phyloP scores from a whole-genome alignment of 2,888 invertebrate genomes.

The Drosophila putrida region DNA sequence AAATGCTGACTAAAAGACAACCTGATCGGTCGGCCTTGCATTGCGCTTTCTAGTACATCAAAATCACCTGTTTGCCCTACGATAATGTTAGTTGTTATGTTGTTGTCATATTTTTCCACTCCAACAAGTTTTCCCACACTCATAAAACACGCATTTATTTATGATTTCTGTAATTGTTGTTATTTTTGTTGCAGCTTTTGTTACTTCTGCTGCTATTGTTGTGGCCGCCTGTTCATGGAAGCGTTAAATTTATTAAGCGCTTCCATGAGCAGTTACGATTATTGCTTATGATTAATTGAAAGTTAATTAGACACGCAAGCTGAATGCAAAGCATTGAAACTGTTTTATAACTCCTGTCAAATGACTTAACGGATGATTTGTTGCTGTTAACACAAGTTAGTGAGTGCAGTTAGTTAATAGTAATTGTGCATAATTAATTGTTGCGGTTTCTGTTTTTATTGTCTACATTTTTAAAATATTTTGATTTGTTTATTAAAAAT shows the following conservation, averaged over 20 bases:
- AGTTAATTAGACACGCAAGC: conserved; percentile 68
- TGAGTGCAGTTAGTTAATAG: conserved; percentile 43
- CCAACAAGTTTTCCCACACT: conserved; percentile 74
- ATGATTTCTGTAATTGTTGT: conserved; percentile 53
- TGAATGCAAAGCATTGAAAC: conserved; percentile 34
- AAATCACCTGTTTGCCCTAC: conserved; percentile 48
- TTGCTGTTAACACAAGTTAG: conserved; percentile 26
- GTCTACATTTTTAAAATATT: not conserved
- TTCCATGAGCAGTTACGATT: conserved; percentile 44
- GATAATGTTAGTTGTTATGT: conserved; percentile 39
- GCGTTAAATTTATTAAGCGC: conserved; percentile 62
- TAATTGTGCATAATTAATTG: conserved; percentile 44
- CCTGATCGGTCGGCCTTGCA: conserved; percentile 60
- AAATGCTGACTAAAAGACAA: conserved; percentile 29
- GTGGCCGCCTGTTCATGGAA: conserved; percentile 44
- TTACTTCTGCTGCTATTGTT: not conserved
- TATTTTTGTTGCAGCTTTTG: conserved; percentile 9
- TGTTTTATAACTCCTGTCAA: conserved; percentile 34
- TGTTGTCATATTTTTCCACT: conserved; percentile 63
- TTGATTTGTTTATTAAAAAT: not conserved
- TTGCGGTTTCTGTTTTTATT: not conserved
- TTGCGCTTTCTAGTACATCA: conserved; percentile 55
- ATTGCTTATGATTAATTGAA: conserved; percentile 73
- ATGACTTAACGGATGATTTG: conserved; percentile 57
- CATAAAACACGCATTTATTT: conserved; percentile 63